These are phyloP conservation scores for Riparia riparia DNA, from an alignment of 2,113 vertebrate species.

Conservation along the genomic window DNA sequence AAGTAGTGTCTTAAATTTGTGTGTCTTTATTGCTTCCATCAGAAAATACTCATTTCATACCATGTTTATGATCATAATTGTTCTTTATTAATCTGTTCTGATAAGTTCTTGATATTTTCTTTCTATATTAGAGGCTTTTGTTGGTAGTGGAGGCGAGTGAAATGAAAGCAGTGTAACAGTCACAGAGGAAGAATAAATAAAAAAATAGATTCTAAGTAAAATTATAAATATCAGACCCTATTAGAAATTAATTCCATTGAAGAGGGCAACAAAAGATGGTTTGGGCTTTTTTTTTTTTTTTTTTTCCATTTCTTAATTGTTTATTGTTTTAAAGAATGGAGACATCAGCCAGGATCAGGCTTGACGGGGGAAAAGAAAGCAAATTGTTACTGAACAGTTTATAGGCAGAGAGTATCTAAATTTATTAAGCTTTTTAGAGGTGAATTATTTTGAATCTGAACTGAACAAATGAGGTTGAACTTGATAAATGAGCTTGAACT, in stretches of 20 bases:
- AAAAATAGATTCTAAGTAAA: not conserved
- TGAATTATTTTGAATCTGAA: constrained; percentile 47
- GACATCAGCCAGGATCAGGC: not conserved
- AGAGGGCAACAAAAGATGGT: not conserved
- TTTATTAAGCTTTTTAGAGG: constrained; percentile 25
- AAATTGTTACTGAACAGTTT: not conserved
- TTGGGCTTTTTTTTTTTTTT: not conserved
- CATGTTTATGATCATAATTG: not conserved
- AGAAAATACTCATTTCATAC: not conserved
- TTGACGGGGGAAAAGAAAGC: not conserved
- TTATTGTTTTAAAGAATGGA: not conserved
- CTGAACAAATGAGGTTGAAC: constrained; percentile 31
- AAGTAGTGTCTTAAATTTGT: not conserved
- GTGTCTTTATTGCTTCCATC: not conserved
- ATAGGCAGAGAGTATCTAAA: not conserved
- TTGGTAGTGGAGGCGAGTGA: not conserved
- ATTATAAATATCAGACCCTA: not conserved
- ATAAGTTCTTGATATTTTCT: not conserved
- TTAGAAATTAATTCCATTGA: not conserved
- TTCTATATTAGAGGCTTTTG: not conserved
- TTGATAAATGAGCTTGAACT: constrained; percentile 66
- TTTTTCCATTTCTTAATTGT: not conserved
- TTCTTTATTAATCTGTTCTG: not conserved
- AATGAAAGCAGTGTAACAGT: not conserved
- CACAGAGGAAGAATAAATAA: not conserved